Evolutionary conservation across 2,797 vertebrate genomes (phyloP), one percentile per base, ranked within the genome.

Genomic region (Hypotaenidia philippensis): DNA sequence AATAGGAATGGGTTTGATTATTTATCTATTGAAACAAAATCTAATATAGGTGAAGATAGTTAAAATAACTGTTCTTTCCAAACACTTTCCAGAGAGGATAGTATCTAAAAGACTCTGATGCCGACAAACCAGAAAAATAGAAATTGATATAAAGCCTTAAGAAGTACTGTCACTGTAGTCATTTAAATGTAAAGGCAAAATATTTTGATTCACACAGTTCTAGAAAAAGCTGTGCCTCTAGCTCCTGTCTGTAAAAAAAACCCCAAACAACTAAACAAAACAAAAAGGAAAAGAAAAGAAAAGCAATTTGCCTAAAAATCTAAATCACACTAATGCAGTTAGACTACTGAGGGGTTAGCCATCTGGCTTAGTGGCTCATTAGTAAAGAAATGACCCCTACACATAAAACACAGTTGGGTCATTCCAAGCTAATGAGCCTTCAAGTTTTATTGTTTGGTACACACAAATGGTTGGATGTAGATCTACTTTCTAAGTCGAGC

Each of bases 341-440:
- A 78, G 78, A 94, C 80, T 83, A 80, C 82, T 81, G 87, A 74
- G 92, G 82, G 94, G 64, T 95, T 90, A 87, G 95, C 94, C 96
- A 95, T 97, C 95, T 97, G 96, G 93, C 80, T 97, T 88, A 84
- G 85, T 81, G 95, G 95, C 53, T 97, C 95, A 97, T 97, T 97
- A 97, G 94, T 76, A 94, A 96, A 94, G 90, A 97, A 98, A 96
- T 96, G 94, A 97, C 96, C 95, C 93, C 84, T 76, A 41, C 26
- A 36, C 55, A 96, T 87, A 88, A 96, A 96, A 96, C 92, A 96
- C 90, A 95, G 81, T 89, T 94, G 92, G 97, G 96, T 94, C 96
- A 96, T 96, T 97, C 91, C 85, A 87, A 97, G 82, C 80, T 97
- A 97, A 97, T 94, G 87, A 96, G 92, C 92, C 93, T 96, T 91